Percentiles rank a stretch among this genome's conserved stretches.
Evolutionary conservation across 2,888 invertebrate genomes (phyloP).

Genomic region (Conistra vaccinii): DNA sequence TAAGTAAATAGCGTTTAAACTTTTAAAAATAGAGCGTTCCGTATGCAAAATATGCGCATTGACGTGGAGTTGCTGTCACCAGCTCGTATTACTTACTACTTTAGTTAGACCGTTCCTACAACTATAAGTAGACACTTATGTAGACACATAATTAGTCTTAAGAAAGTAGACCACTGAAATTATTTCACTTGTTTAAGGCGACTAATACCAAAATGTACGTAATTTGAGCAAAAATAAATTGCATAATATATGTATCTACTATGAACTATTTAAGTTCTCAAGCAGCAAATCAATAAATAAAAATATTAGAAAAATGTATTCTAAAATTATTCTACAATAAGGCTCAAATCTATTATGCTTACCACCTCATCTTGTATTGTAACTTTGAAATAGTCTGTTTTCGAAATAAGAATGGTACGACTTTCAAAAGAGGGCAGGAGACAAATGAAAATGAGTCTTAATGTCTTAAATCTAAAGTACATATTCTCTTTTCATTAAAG

Average conservation of each 20-base stretch:
- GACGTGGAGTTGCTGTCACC: too few relatives aligned
- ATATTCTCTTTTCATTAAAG: background rate
- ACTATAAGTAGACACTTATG: too few relatives aligned
- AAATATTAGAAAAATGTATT: background rate
- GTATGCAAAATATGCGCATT: too few relatives aligned
- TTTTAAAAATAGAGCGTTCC: background rate
- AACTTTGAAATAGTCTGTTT: background rate
- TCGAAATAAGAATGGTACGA: background rate
- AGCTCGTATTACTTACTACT: too few relatives aligned
- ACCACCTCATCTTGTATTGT: background rate
- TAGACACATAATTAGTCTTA: conserved; percentile 2
- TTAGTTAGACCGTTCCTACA: background rate
- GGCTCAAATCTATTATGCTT: background rate
- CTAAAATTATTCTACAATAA: background rate
- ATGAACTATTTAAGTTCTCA: background rate
- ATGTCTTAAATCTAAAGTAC: background rate
- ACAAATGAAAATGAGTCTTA: conserved; percentile 22
- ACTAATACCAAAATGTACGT: conserved; percentile 9
- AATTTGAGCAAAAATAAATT: conserved; percentile 30
- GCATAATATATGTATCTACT: background rate
- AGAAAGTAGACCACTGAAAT: conserved; percentile 4
- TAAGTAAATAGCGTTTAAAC: conserved; percentile 8
- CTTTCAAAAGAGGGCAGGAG: background rate
- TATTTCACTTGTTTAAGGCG: background rate
- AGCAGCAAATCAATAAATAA: background rate